Evolutionary conservation across 1,140 invertebrate genomes (phyloP).

Genomic region (Zaprionus ghesquierei): DNA sequence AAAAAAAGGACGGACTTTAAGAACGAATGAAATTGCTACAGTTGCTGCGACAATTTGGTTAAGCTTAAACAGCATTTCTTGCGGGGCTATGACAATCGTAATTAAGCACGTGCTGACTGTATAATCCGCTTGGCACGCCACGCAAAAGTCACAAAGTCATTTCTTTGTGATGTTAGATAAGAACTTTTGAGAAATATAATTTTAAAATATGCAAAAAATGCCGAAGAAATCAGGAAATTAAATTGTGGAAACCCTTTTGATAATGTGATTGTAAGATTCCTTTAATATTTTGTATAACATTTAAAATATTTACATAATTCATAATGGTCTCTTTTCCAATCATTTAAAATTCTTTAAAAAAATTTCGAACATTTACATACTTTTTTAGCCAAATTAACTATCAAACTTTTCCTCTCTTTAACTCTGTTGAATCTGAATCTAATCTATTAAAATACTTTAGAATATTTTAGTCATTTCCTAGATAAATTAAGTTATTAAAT

Average conservation of each 20-base stretch:
- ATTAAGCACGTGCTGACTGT: background rate
- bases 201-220: too few species aligned
- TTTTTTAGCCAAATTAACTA: too few species aligned
- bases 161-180: background rate
- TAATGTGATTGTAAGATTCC: background rate
- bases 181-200: background rate
- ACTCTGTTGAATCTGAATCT: too few species aligned
- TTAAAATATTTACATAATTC: background rate
- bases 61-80: slow-evolving; percentile 20
- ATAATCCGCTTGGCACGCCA: background rate
- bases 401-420: too few species aligned
- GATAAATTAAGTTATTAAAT: too few species aligned
- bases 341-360: too few species aligned
- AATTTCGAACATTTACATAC: too few species aligned
- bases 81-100: background rate
- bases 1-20: slow-evolving; percentile 51
- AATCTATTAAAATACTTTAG: too few species aligned
- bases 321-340: too few species aligned
- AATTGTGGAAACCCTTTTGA: background rate
- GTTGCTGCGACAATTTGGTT: slow-evolving; percentile 22
- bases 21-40: slow-evolving; percentile 40
- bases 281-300: background rate
- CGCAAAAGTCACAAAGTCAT: background rate
- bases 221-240: too few species aligned
- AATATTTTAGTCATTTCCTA: too few species aligned